Base-by-base conservation (phyloP, 2,888 invertebrate species). In the Pachydiplax longipennis region DNA sequence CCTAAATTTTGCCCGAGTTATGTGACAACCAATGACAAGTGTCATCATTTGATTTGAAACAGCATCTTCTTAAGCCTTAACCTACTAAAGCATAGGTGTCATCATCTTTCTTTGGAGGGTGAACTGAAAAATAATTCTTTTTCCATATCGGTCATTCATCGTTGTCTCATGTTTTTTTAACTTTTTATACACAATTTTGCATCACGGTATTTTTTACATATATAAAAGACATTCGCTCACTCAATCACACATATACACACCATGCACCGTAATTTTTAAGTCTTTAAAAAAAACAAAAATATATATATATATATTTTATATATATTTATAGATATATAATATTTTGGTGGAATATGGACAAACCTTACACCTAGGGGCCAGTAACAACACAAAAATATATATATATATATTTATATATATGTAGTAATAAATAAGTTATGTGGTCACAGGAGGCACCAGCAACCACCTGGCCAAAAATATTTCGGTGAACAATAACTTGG, bases 371-470 rank as follows among this genome's bases (percentile, higher is more conserved):
- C 73, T 80, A 90, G 80, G 80, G 90, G 80, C 90, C 73, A 90
- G 73, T 90, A 90, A 90, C 80, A 90, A 90, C 80, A 80, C 80
- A 80, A 90, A 90, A 73, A n/a, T n/a, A n/a, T n/a, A 90, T 90
- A 90, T 90, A 90, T 90, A 90, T 90, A 90, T 90, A 90, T 90
- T 40, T 58, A 90, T 90, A 81, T 90, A 90, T 90, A 90, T 81
- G 58, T 90, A 90, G 80, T 81, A 81, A 90, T 90, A 90, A 81
- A 90, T 90, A 90, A 87, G 87, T 87, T 87, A 87, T 61, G 87
- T 87, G 87, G 87, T 87, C 87, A 65, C 87, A 61, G 87, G 87
- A 61, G 87, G 87, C 87, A 87, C 87, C 87, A 87, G 61, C 61
- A 87, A 83, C 87, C 87, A 61, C 87, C 87, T 87, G 87, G 37